phyloP scores from a whole-genome alignment of 2,888 invertebrate genomes.

The Gasteruption jaculator region DNA sequence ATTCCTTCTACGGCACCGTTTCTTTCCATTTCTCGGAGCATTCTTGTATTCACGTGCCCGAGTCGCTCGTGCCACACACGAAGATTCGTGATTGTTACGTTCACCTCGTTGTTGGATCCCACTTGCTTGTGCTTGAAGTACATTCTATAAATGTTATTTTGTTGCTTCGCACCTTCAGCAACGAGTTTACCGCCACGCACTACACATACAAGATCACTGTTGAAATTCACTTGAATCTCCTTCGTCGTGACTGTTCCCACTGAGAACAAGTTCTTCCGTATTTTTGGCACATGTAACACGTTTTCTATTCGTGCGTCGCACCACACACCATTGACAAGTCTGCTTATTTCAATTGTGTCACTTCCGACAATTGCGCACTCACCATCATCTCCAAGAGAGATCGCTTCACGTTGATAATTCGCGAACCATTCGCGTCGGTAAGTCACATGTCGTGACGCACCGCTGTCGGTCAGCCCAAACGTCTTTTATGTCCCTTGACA shows the following conservation, averaged over 20 bases:
- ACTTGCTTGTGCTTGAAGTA: not conserved
- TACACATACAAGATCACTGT: not conserved
- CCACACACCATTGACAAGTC: not conserved
- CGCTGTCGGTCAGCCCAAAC: constrained; percentile 21
- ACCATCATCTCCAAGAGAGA: not conserved
- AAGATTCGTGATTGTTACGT: not conserved
- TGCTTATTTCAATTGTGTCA: not conserved
- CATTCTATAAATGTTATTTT: not conserved
- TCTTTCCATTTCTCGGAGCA: constrained; percentile 12
- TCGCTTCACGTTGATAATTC: not conserved
- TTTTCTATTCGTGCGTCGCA: too few relatives aligned
- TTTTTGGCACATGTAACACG: too few relatives aligned
- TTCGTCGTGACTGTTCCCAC: too few relatives aligned
- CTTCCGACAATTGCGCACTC: not conserved
- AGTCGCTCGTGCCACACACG: constrained; percentile 10
- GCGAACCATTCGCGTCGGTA: not conserved
- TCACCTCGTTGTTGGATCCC: too few relatives aligned
- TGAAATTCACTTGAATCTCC: not conserved
- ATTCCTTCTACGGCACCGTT: constrained; percentile 16
- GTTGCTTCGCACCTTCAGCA: not conserved
- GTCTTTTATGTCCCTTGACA: constrained; percentile 16
- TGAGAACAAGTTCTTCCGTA: too few relatives aligned
- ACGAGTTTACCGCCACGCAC: not conserved
- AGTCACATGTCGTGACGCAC: not conserved
- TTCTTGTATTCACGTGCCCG: constrained; percentile 7